These are phyloP conservation scores for Chesias legatella DNA, from an alignment of 2,888 invertebrate species.

Conservation along the genomic window DNA sequence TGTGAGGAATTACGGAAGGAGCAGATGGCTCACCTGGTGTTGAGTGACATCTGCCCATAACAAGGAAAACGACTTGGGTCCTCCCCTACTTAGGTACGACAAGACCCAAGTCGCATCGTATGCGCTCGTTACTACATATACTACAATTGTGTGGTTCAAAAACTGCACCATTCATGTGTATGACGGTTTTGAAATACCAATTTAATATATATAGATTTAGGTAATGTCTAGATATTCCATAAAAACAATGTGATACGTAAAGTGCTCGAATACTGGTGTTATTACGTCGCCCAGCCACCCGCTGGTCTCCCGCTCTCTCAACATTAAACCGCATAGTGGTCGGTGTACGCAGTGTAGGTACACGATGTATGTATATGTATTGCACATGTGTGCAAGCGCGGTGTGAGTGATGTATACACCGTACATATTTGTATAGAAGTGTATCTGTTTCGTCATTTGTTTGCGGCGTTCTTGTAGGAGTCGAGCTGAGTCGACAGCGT, in stretches of 20 bases:
- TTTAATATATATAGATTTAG: no score
- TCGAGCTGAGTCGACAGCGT: slow-evolving; percentile 45
- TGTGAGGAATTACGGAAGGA: no score
- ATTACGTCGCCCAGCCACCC: slow-evolving; percentile 18
- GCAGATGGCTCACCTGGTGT: no score
- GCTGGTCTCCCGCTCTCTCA: slow-evolving; percentile 23
- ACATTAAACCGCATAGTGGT: slow-evolving; percentile 22
- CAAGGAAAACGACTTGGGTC: no score
- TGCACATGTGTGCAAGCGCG: slow-evolving; percentile 19
- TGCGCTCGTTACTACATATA: no score
- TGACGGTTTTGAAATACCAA: no score
- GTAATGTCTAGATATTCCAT: no score
- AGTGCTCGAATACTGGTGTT: slow-evolving; percentile 6
- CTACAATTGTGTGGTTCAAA: no score
- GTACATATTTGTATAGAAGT: slow-evolving; percentile 24
- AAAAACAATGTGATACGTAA: not conserved
- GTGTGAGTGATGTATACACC: slow-evolving; percentile 10
- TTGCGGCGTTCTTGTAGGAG: slow-evolving; percentile 53
- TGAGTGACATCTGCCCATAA: no score
- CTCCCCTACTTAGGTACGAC: no score
- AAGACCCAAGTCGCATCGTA: no score
- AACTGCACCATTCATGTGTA: no score
- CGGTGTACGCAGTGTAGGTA: slow-evolving; percentile 9
- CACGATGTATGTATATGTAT: not conserved
- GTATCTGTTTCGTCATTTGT: slow-evolving; percentile 46